Evolutionary conservation across 2,888 invertebrate species (phyloP), one percentile per base, ranked within the genome.

Genomic region (Xestia rhomboidea): DNA sequence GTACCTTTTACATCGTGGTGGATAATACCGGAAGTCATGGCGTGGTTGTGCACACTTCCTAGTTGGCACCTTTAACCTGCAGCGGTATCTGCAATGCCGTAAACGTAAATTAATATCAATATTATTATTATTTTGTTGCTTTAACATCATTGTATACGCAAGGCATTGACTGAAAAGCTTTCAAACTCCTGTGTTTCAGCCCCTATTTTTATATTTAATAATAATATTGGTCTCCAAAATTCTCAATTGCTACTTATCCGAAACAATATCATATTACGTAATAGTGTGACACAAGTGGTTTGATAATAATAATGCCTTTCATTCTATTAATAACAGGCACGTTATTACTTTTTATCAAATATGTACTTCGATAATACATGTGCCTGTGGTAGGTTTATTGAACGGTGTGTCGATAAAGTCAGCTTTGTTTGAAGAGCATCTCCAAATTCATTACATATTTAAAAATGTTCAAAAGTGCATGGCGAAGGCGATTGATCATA

Each of bases 61-160:
- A 84, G 85, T 91, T 91, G 90, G 87, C 90, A 91, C 90, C 89
- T 90, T 85, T 88, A 89, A 89, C 90, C 89, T 85, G 87, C 88
- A 86, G 84, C 69, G 77, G 69, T 85, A 79, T 78, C 73, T 81
- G 77, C 75, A 76, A 80, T 86, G 77, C 76, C 76, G 77, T 80
- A 77, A 79, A 81, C 75, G 60, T 34, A 34, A 34, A 34, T 34
- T 34, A 34, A 34, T 34, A 34, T 34, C 2, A 34, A 34, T 34
- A 34, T 34, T 2, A 34, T 34, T 34, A 34, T 34, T n/a, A n/a
- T n/a, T n/a, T 34, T 34, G 34, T 34, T 2, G 34, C 34, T 34
- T 24, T 10, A 38, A 38, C 13, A 49, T 27, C 46, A 44, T 24
- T 30, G 8, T 30, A 21, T 10, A 49, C 4, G 15, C 57, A 5